phyloP scores from a whole-genome alignment of 2,888 invertebrate genomes.

The Toxonevra muliebris region DNA sequence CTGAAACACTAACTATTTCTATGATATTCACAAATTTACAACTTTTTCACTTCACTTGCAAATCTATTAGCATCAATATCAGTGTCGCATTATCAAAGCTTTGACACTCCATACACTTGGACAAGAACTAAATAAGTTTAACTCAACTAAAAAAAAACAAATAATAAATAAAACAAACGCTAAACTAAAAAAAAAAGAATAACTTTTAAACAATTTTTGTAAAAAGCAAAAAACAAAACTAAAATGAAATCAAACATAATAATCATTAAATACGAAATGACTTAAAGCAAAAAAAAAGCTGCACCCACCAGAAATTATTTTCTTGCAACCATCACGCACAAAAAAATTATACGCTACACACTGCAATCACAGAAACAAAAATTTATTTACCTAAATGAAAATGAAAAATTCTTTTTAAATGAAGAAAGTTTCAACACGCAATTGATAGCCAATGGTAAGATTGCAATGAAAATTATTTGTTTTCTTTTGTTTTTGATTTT shows the following conservation, averaged over 20 bases:
- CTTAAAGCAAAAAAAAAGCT: slow-evolving; percentile 22
- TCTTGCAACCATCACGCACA: too few species aligned
- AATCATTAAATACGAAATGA: slow-evolving; percentile 15
- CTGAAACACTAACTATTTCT: slow-evolving; percentile 10
- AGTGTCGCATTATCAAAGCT: slow-evolving; percentile 65
- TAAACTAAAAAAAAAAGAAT: background rate
- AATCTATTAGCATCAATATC: slow-evolving; percentile 60
- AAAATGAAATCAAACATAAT: background rate
- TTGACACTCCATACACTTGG: slow-evolving; percentile 64
- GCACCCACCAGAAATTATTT: slow-evolving; percentile 39
- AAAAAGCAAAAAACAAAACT: background rate
- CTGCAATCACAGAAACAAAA: too few species aligned
- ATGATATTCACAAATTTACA: slow-evolving; percentile 20
- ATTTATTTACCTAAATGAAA: too few species aligned
- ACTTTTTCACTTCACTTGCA: slow-evolving; percentile 15
- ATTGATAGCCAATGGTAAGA: slow-evolving; percentile 23
- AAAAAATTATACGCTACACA: too few species aligned
- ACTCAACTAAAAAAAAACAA: slow-evolving; percentile 32
- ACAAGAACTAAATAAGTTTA: slow-evolving; percentile 45
- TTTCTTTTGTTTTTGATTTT: slow-evolving; percentile 2
- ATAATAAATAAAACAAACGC: slow-evolving; percentile 24
- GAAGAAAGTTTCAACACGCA: slow-evolving; percentile 1
- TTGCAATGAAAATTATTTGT: background rate
- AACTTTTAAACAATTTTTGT: background rate
- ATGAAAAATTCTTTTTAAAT: too few species aligned